Base-by-base conservation (phyloP, 2,113 vertebrate species). In the Cygnus atratus region DNA sequence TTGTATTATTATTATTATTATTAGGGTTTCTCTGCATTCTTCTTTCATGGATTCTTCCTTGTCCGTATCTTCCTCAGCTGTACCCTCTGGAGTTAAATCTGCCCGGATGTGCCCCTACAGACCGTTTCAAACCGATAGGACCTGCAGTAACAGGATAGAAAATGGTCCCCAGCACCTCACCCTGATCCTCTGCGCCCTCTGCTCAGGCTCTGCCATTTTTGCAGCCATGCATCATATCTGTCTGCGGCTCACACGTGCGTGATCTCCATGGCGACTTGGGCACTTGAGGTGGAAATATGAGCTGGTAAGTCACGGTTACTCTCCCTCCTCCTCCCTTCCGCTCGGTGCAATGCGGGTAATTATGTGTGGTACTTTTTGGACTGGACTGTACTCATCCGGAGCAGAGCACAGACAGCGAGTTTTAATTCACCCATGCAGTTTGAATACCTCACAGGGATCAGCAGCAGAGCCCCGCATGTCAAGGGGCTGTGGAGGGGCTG, bases 221-320 rank as follows among this genome's bases (percentile, higher is more conserved):
- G 63, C 59, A 71, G 85, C 80, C n/a, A 7, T 43, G 66, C 66
- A 81, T 86, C 76, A 3, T 67, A 43, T 55, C 84, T 93, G 35
- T 25, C 48, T 71, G 73, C 57, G 65, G 86, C 50, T 73, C 4
- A n/a, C 39, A 43, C 22, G 48, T 90, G 43, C 4, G 19, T 74
- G 87, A 93, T 93, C 39, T 93, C 93, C 93, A 86, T 63, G 73
- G 87, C 7, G 79, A n/a, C 82, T 37, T 87, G 72, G 67, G 75
- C 55, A 93, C 58, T 73, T 28, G 9, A 43, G 39, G 78, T 73
- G 87, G 84, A 97, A 96, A 62, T 72, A 92, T 41, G 67, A 95
- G 48, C 85, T 72, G 26, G 44, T 92, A 85, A 90, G 74, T 92
- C 29, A 85, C 78, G 74, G 66, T 55, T 88, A 61, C 22, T 67